Evolutionary conservation across 2,797 vertebrate species (phyloP).

Genomic region (Syngnathus acus): DNA sequence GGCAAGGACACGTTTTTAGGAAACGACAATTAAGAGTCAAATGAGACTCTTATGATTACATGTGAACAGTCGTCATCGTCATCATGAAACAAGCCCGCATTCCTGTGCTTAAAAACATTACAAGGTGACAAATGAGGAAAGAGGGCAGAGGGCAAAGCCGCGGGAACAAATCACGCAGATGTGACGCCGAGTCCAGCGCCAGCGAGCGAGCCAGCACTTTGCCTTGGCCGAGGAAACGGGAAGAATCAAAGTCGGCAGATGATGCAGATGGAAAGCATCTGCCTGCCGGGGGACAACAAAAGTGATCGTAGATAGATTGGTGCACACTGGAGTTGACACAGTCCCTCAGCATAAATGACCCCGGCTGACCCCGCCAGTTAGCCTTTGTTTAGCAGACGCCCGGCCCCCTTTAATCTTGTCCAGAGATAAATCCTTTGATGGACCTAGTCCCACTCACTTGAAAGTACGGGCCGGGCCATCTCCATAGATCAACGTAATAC

Average conservation of each 20-base stretch:
- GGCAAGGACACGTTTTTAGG: slow-evolving; percentile 10
- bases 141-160: slow-evolving; percentile 57
- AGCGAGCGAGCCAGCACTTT: slow-evolving; percentile 6
- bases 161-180: slow-evolving; percentile 53
- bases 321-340: too few species aligned
- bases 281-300: too few species aligned
- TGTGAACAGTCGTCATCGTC: slow-evolving; percentile 1
- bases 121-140: slow-evolving; percentile 50
- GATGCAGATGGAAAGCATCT: neutral
- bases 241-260: slow-evolving; percentile 8
- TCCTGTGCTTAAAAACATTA: slow-evolving; percentile 48
- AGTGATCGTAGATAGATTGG: too few species aligned
- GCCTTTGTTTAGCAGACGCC: slow-evolving; percentile 72
- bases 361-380: slow-evolving; percentile 60
- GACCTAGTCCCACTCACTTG: slow-evolving; percentile 67
- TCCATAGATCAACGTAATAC: slow-evolving; percentile 72
- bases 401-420: slow-evolving; percentile 72
- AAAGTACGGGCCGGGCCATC: slow-evolving; percentile 62
- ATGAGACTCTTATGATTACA: neutral
- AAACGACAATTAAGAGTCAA: slow-evolving; percentile 13
- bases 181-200: slow-evolving; percentile 35
- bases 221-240: slow-evolving; percentile 12
- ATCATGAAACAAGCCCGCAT: slow-evolving; percentile 43
- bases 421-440: slow-evolving; percentile 74
- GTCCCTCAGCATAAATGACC: slow-evolving; percentile 48